Conservation (phyloP, 1,140 invertebrate genomes). For the Cydia amplana region DNA sequence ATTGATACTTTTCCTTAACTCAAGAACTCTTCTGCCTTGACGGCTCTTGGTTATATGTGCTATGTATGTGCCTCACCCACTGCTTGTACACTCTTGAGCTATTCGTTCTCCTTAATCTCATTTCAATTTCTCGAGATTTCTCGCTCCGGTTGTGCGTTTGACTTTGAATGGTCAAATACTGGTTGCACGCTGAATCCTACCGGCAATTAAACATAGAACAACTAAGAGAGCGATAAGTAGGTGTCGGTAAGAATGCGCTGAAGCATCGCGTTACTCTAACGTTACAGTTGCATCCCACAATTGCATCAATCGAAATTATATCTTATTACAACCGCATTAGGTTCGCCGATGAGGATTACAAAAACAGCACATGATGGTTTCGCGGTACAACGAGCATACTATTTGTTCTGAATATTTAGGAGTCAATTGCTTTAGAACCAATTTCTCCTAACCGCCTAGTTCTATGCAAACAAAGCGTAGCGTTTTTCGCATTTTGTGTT, state of each 20-base stretch:
- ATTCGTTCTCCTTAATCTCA: too few relatives aligned
- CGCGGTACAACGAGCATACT: conserved; percentile 52
- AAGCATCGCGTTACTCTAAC: conserved; percentile 1
- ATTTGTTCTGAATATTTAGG: conserved; percentile 52
- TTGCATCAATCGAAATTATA: not conserved
- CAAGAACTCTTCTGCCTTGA: too few relatives aligned
- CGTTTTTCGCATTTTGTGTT: conserved; percentile 13
- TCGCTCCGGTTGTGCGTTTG: not conserved
- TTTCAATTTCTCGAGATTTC: not conserved
- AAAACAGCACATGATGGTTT: conserved; percentile 36
- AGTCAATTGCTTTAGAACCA: conserved; percentile 40
- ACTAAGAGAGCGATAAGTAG: not conserved
- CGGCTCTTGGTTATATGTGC: too few relatives aligned
- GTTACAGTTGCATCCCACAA: not conserved
- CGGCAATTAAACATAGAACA: not conserved
- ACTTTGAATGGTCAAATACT: not conserved
- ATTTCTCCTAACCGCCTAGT: conserved; percentile 50
- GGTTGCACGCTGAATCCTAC: not conserved
- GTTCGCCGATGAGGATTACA: not conserved
- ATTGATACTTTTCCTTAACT: too few relatives aligned
- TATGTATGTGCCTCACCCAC: too few relatives aligned
- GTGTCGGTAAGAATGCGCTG: conserved; percentile 6
- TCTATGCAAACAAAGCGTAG: conserved; percentile 25
- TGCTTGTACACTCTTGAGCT: too few relatives aligned
- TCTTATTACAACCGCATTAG: not conserved